phyloP scores from a whole-genome alignment of 2,113 vertebrate species.

The Crotalus helleri region DNA sequence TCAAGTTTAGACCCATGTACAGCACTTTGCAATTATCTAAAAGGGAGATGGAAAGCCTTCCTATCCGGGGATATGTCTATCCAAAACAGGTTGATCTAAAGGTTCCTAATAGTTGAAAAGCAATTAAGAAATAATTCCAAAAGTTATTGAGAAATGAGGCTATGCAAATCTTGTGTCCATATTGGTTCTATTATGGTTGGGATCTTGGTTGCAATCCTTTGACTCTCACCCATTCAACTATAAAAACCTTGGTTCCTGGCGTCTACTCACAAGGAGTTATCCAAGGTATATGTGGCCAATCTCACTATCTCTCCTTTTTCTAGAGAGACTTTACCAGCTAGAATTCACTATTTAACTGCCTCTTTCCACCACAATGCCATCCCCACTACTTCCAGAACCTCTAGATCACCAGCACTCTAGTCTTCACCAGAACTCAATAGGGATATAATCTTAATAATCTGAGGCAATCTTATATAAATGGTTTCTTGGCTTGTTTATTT shows the following conservation, averaged over 20 bases:
- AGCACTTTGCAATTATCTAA: not conserved
- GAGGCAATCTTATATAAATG: accelerated
- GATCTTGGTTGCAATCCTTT: not conserved
- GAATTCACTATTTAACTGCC: not conserved
- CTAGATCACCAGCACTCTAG: too few species aligned
- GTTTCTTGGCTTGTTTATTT: conserved; percentile 13
- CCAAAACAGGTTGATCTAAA: not conserved
- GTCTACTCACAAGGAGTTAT: not conserved
- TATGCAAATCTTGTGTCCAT: not conserved
- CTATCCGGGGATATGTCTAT: not conserved
- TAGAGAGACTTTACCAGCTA: not conserved
- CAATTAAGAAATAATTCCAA: not conserved
- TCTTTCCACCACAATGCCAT: not conserved
- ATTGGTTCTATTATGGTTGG: not conserved
- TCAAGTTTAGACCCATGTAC: not conserved
- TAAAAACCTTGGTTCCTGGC: not conserved
- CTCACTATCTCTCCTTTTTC: not conserved
- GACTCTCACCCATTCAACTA: not conserved
- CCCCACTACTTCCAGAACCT: too few species aligned
- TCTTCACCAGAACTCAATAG: too few species aligned
- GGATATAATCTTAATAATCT: not conserved
- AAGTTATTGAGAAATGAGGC: not conserved
- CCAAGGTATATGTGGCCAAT: not conserved
- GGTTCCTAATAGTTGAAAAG: not conserved
- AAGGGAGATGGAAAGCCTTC: not conserved